These are phyloP conservation scores for Rhynchomys soricoides DNA, from an alignment of 2,113 vertebrate species.

Conservation along the genomic window DNA sequence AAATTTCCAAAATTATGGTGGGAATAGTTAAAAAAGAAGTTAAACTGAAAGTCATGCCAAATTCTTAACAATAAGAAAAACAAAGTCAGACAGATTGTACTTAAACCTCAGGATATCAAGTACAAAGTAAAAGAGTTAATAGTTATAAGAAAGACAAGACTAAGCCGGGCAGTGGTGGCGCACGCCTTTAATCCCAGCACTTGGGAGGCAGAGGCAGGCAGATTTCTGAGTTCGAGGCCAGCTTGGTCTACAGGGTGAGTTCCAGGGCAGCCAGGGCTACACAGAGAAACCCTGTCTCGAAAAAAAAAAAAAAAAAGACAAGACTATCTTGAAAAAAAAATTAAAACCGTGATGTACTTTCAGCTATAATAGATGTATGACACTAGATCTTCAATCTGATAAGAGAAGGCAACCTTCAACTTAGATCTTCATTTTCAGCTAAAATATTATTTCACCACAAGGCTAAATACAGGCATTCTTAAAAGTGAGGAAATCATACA, in stretches of 20 bases:
- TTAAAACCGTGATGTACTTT: not conserved
- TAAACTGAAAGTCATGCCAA: not conserved
- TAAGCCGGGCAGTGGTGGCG: too few relatives aligned
- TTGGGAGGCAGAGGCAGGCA: too few relatives aligned
- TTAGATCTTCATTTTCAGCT: conserved; percentile 23
- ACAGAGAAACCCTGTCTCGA: too few relatives aligned
- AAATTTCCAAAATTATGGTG: not conserved
- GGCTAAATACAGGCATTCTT: not conserved
- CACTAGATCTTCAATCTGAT: not conserved
- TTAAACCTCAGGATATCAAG: conserved; percentile 22
- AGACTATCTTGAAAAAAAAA: not conserved
- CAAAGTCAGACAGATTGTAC: not conserved
- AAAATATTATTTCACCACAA: conserved; percentile 33
- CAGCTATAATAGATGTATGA: not conserved
- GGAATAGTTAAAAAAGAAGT: not conserved
- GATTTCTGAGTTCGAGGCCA: too few relatives aligned
- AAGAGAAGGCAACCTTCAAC: conserved; percentile 11
- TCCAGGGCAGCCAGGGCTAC: too few relatives aligned
- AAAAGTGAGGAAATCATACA: conserved; percentile 8
- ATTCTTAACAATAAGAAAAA: conserved; percentile 33
- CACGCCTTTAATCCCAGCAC: too few relatives aligned
- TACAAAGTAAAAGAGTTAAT: conserved; percentile 34
- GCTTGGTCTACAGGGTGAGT: too few relatives aligned
- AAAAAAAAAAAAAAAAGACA: conserved; percentile 40
- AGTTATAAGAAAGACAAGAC: not conserved